Conservation (phyloP, 2,888 invertebrate genomes). For the Anthophora plumipes region DNA sequence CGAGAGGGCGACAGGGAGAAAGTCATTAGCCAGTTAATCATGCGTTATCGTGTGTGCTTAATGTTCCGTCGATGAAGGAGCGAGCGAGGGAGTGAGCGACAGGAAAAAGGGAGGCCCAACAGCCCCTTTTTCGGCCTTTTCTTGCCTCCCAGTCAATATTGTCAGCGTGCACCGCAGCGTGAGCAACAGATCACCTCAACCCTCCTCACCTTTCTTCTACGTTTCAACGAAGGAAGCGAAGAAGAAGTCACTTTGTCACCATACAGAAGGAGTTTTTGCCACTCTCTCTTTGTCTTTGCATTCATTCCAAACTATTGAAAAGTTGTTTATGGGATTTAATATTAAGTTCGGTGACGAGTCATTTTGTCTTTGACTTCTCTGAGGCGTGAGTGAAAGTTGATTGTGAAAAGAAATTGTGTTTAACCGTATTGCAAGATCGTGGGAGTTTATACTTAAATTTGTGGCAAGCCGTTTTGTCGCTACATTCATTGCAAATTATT, state of each 20-base stretch:
- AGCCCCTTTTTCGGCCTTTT: conserved; percentile 72
- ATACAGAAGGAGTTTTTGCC: not conserved
- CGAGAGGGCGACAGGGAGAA: conserved; percentile 60
- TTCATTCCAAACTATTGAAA: not conserved
- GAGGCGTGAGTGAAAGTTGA: no score
- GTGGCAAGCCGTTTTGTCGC: no score
- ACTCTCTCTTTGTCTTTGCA: not conserved
- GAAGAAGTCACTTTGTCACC: conserved; percentile 27
- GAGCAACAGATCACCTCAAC: conserved; percentile 81
- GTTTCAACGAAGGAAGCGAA: conserved; percentile 38
- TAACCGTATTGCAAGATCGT: no score
- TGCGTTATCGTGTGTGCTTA: conserved; percentile 84
- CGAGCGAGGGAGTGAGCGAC: conserved; percentile 79
- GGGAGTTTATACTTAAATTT: no score
- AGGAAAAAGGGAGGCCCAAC: conserved; percentile 62
- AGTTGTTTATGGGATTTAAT: no score
- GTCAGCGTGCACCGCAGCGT: conserved; percentile 76
- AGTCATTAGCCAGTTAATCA: conserved; percentile 84
- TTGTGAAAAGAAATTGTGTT: no score
- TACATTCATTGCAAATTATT: no score
- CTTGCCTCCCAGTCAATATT: conserved; percentile 81
- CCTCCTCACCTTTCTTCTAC: conserved; percentile 66
- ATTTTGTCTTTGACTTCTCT: no score
- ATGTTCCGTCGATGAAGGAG: conserved; percentile 84
- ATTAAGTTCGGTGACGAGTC: no score